These are phyloP conservation scores for Dysidea cf. avara DNA, from an alignment of 37 sponge, comb jelly and placozoan species.

Conservation along the genomic window DNA sequence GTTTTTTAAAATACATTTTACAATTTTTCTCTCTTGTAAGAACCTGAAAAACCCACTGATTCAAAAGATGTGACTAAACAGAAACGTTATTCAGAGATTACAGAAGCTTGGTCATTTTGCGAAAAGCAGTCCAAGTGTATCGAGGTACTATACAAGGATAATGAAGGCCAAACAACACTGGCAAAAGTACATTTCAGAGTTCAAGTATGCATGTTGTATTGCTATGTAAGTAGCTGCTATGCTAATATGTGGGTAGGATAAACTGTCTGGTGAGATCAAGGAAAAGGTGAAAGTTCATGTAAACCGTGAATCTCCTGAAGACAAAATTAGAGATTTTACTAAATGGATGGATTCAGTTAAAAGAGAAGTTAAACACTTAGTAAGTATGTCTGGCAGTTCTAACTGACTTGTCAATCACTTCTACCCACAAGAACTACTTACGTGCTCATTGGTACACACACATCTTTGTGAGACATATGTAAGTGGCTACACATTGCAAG, in stretches of 20 bases:
- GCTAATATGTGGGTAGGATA: too few relatives aligned
- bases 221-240: too few relatives aligned
- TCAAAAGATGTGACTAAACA: too few relatives aligned
- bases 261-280: too few relatives aligned
- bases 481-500: too few relatives aligned
- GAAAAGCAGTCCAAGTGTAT: constrained; percentile 36
- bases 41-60: too few relatives aligned
- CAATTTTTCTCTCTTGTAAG: too few relatives aligned
- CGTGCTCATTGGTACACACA: constrained; percentile 32
- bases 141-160: constrained; percentile 50
- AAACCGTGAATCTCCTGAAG: constrained; percentile 21
- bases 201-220: constrained; percentile 1
- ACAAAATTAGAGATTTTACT: constrained; percentile 52
- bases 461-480: constrained; percentile 6
- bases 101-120: constrained; percentile 46
- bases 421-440: constrained; percentile 2
- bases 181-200: constrained; percentile 50
- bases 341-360: constrained; percentile 38
- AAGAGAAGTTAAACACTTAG: background rate
- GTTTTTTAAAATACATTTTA: too few relatives aligned
- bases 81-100: too few relatives aligned
- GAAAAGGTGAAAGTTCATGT: constrained; percentile 1
- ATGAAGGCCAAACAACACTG: constrained; percentile 27
- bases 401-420: too few relatives aligned
- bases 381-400: constrained; percentile 24